Evolutionary conservation across 2,888 invertebrate genomes (phyloP), one percentile per base, ranked within the genome.

Genomic region (Microplitis manilae): DNA sequence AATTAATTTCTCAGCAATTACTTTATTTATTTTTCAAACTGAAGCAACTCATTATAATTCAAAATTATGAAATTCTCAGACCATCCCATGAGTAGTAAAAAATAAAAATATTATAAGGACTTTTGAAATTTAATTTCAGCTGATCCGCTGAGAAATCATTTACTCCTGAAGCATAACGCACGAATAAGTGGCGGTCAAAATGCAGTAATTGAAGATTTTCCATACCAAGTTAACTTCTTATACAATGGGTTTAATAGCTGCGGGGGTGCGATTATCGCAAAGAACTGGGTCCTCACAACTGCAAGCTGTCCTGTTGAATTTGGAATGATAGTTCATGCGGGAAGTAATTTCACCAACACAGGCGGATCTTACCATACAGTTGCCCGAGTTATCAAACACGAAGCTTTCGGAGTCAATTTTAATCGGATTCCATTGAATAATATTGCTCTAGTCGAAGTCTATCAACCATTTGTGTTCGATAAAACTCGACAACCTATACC

Each of bases 201-300:
- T 71, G 88, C 91, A 0, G 89, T 90, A 15, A 92, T 92, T 75
- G 88, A 86, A 4, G 87, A 89, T 1, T 90, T 90, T 0, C 92
- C 92, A 0, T 91, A 91, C 82, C 92, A 92, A 81, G 90, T 91
- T 1, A 91, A 91, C 0, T 73, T 92, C 0, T 78, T 88, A 4
- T 84, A 82, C 41, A 80, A 84, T 9, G 91, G 91, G 0, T 83
- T 86, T 0, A 92, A 92, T 82, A 84, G 86, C 0, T 93, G 93
- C 80, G 93, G 93, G 0, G 93, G 92, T 0, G 89, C 92, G 2
- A 91, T 92, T 13, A 88, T 93, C 9, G 90, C 91, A 39, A 86
- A 83, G 7, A 87, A 90, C 60, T 90, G 90, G 4, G 86, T 93
- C 1, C 73, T 93, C 0, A 93, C 93, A 0, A 93, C 93, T 6